Percentiles rank a stretch among this genome's conserved stretches.
These are phyloP conservation scores for Hylia prasina DNA, from an alignment of 2,113 vertebrate species.

Conservation along the genomic window DNA sequence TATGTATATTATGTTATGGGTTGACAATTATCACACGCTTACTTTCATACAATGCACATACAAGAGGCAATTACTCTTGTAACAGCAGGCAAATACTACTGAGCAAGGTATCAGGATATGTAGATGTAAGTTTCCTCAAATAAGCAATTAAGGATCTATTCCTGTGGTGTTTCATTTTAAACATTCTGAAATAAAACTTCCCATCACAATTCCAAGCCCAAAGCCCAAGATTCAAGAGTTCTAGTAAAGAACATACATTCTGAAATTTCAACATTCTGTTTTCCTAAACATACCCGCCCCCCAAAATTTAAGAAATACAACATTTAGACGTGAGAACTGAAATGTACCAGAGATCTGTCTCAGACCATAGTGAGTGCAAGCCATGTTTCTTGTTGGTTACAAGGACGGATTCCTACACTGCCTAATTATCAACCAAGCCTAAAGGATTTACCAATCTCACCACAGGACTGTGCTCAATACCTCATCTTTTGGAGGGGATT, in stretches of 20 bases:
- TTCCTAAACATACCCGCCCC: background rate
- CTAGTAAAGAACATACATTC: background rate
- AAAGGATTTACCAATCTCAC: background rate
- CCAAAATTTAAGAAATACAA: background rate
- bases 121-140: background rate
- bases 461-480: constrained; percentile 49
- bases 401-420: background rate
- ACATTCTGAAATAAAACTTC: background rate
- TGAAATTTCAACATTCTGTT: background rate
- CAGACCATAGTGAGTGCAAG: background rate
- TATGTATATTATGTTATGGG: background rate
- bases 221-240: background rate
- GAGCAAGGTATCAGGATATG: background rate
- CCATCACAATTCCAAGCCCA: background rate
- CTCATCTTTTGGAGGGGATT: constrained; percentile 56
- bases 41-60: background rate
- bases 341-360: background rate
- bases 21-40: background rate
- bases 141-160: background rate
- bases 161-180: background rate
- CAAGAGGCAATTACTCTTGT: background rate
- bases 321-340: background rate
- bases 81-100: background rate
- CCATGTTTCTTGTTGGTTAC: background rate
- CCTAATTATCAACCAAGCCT: background rate